These are phyloP conservation scores for Solen grandis DNA, from an alignment of 1,140 invertebrate species.

Conservation along the genomic window DNA sequence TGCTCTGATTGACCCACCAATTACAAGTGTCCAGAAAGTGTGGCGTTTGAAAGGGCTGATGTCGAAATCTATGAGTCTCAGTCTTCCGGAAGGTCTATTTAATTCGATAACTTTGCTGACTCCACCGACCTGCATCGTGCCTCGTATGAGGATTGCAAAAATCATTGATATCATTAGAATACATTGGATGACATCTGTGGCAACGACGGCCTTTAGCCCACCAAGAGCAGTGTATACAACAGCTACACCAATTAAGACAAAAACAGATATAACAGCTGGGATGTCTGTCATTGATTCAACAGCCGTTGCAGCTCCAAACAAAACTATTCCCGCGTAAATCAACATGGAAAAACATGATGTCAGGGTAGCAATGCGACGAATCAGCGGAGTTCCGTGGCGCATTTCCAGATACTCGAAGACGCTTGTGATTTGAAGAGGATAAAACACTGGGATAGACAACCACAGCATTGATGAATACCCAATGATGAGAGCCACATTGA, in stretches of 20 bases:
- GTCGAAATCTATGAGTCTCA: conserved; percentile 27
- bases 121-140: conserved; percentile 5
- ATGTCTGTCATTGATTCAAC: not conserved
- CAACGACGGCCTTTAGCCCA: no score
- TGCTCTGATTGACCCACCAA: no score
- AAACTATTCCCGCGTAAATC: conserved; percentile 29
- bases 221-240: no score
- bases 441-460: no score
- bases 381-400: no score
- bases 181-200: conserved; percentile 33
- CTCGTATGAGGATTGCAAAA: conserved; percentile 14
- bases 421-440: no score
- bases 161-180: conserved; percentile 26
- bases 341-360: conserved; percentile 7
- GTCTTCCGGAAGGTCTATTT: conserved; percentile 12
- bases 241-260: conserved; percentile 7
- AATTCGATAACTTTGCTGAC: not conserved
- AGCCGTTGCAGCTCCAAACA: no score
- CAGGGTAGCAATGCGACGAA: no score
- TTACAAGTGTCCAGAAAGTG: conserved; percentile 34
- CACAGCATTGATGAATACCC: no score
- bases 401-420: no score
- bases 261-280: conserved; percentile 5
- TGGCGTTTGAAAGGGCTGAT: conserved; percentile 24
- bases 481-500: no score